Percentiles rank a stretch among this genome's conserved stretches.
These are phyloP conservation scores for Megaceryle torquata DNA, from an alignment of 2,113 vertebrate genomes.

Conservation along the genomic window DNA sequence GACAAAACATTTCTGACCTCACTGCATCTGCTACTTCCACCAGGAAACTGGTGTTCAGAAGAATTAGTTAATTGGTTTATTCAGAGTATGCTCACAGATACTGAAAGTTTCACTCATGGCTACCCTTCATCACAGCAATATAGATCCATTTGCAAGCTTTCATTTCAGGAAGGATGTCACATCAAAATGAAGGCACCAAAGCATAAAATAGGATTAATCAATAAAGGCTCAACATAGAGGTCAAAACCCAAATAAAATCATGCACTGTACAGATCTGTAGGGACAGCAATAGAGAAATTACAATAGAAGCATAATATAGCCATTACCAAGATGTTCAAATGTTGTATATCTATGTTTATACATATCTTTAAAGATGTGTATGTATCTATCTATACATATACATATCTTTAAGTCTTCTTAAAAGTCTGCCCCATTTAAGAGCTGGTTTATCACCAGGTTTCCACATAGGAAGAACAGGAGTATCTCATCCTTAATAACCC, in stretches of 20 bases:
- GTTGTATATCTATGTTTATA: not conserved
- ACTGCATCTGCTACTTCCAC: not conserved
- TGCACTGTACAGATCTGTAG: not conserved
- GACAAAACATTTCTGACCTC: not conserved
- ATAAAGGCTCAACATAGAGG: not conserved
- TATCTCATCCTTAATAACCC: not conserved
- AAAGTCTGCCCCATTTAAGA: not conserved
- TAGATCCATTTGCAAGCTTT: not conserved
- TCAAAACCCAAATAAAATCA: not conserved
- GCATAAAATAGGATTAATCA: not conserved
- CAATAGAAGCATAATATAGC: not conserved
- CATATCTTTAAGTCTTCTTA: not conserved
- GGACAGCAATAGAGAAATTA: not conserved
- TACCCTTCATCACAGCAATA: not conserved
- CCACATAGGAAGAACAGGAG: not conserved
- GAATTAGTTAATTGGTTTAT: not conserved
- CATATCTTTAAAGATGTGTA: not conserved
- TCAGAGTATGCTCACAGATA: not conserved
- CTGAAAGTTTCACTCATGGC: not conserved
- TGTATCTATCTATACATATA: not conserved
- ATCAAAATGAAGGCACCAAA: not conserved
- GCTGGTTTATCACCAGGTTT: not conserved
- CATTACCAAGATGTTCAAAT: not conserved
- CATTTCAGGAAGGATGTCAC: not conserved
- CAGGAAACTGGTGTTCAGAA: not conserved